These are phyloP conservation scores for Ametastegia equiseti DNA, from an alignment of 2,888 invertebrate species.

Conservation along the genomic window DNA sequence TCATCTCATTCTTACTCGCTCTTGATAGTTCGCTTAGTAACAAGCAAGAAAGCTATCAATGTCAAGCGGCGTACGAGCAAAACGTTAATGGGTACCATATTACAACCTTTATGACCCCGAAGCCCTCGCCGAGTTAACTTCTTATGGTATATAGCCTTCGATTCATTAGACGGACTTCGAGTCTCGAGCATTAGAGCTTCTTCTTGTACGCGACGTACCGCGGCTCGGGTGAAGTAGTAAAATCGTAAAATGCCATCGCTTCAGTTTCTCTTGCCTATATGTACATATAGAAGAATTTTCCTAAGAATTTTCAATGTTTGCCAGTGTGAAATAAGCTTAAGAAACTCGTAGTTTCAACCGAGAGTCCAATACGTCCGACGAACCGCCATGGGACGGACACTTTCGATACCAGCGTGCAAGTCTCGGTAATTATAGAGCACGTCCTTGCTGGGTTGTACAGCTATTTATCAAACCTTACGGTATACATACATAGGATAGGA, in stretches of 20 bases:
- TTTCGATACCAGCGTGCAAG: slow-evolving; percentile 55
- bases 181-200: background rate
- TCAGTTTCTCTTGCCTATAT: background rate
- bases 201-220: background rate
- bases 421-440: slow-evolving; percentile 61
- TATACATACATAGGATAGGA: background rate
- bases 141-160: slow-evolving; percentile 3
- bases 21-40: slow-evolving; percentile 14
- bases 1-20: slow-evolving; percentile 55
- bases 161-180: slow-evolving; percentile 16
- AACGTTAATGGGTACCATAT: slow-evolving; percentile 50
- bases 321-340: background rate
- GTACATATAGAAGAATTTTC: no score
- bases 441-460: slow-evolving; percentile 50
- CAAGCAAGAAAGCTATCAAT: slow-evolving; percentile 53
- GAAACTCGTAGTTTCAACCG: background rate
- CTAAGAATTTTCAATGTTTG: background rate
- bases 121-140: slow-evolving; percentile 30
- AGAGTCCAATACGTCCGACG: background rate
- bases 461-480: slow-evolving; percentile 58
- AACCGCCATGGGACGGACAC: slow-evolving; percentile 57
- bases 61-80: slow-evolving; percentile 51
- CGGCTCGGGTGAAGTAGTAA: background rate
- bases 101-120: slow-evolving; percentile 27
- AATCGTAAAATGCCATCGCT: background rate